A percentile compares a stretch with the other conserved stretches of the same genome.
Conservation (phyloP, 2,888 invertebrate genomes). For the Saturnia pavonia region DNA sequence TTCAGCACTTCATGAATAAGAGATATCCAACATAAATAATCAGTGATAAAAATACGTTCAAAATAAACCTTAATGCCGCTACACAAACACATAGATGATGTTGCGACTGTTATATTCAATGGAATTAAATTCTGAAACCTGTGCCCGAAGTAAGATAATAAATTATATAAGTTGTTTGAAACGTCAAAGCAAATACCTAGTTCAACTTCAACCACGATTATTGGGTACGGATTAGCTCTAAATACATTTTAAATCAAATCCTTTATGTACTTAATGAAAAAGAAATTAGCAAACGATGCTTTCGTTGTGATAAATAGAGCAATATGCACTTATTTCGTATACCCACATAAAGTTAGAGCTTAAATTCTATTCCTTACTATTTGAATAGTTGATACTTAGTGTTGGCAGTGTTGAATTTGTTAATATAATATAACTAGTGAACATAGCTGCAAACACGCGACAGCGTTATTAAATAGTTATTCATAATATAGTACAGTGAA, state of each 20-base stretch:
- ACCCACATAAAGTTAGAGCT: not conserved
- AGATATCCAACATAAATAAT: conserved; percentile 1
- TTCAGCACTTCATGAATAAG: conserved; percentile 16
- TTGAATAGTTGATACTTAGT: not conserved
- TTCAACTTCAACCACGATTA: not conserved
- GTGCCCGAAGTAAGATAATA: not conserved
- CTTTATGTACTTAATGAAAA: too few relatives aligned
- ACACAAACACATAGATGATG: too few relatives aligned
- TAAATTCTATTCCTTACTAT: not conserved
- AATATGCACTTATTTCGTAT: not conserved
- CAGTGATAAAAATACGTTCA: not conserved
- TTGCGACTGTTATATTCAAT: not conserved
- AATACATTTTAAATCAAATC: too few relatives aligned
- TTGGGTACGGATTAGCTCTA: not conserved
- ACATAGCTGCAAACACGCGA: not conserved
- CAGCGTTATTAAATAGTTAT: not conserved
- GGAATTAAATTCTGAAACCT: not conserved
- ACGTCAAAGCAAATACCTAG: not conserved
- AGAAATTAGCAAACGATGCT: not conserved
- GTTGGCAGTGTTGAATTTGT: not conserved
- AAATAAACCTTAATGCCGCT: not conserved
- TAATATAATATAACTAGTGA: not conserved
- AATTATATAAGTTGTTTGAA: not conserved
- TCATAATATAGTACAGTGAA: conserved; percentile 24
- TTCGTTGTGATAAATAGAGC: not conserved